Percentiles rank a stretch among this genome's conserved stretches.
Conservation (phyloP, 1,140 invertebrate genomes). For the Helicorthomorpha holstii region DNA sequence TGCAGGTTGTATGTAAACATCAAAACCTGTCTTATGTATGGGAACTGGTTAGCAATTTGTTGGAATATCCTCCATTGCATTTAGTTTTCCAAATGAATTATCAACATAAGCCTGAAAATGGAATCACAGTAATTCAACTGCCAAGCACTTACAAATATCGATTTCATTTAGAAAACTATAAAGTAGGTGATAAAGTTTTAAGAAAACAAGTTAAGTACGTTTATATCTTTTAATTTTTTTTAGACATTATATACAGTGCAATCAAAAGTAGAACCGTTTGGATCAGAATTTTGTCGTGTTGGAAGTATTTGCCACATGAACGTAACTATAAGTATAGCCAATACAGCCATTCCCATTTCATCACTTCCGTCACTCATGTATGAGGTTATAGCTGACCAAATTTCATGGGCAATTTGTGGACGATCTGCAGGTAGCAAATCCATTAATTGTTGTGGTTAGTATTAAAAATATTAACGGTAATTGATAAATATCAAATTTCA, state of each 20-base stretch:
- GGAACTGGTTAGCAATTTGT: constrained; percentile 13
- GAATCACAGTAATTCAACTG: no score
- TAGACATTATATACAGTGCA: constrained; percentile 67
- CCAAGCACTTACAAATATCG: no score
- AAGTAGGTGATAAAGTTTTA: no score
- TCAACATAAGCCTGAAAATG: no score
- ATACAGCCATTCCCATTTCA: constrained; percentile 19
- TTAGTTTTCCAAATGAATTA: no score
- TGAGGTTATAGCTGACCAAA: constrained; percentile 75
- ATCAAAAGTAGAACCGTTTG: constrained; percentile 63
- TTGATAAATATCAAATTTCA: constrained; percentile 18
- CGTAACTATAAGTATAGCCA: constrained; percentile 43
- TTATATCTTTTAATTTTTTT: constrained; percentile 8
- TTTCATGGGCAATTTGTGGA: constrained; percentile 80
- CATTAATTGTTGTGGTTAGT: not conserved
- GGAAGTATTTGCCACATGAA: constrained; percentile 72
- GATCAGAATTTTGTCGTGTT: constrained; percentile 68
- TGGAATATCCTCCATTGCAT: no score
- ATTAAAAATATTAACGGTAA: constrained; percentile 1
- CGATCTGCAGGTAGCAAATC: constrained; percentile 45
- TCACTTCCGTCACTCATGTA: constrained; percentile 56
- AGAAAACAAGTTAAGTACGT: no score
- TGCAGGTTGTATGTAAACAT: constrained; percentile 13
- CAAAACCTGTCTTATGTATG: constrained; percentile 13
- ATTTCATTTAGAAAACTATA: no score